Conservation (phyloP, 1,140 invertebrate genomes). For the Philaenus spumarius region DNA sequence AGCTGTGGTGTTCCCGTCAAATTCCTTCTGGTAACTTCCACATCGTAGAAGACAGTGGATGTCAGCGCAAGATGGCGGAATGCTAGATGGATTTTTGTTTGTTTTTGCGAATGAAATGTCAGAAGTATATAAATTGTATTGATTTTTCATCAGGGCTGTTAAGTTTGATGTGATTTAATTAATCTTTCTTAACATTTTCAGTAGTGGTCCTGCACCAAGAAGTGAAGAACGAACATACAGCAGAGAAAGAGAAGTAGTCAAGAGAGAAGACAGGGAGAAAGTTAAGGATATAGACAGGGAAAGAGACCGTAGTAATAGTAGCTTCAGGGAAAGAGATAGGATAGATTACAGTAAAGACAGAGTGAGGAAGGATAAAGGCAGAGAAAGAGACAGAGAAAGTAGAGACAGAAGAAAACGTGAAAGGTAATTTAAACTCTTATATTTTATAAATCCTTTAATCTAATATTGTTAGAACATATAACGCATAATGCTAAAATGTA, state of each 20-base stretch:
- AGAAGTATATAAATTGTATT: not conserved
- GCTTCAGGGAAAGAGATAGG: slow-evolving; percentile 30
- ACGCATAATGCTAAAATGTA: too few relatives aligned
- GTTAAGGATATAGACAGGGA: slow-evolving; percentile 14
- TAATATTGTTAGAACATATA: too few relatives aligned
- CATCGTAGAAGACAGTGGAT: too few relatives aligned
- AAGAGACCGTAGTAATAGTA: slow-evolving; percentile 32
- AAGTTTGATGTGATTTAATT: not conserved
- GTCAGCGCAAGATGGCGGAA: too few relatives aligned
- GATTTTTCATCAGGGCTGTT: not conserved
- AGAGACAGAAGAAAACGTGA: slow-evolving; percentile 6
- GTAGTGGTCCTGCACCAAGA: not conserved
- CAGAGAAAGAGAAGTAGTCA: slow-evolving; percentile 11
- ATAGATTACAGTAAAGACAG: slow-evolving; percentile 15
- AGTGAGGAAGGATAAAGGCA: slow-evolving; percentile 8
- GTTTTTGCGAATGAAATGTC: too few relatives aligned
- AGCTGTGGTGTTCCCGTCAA: too few relatives aligned
- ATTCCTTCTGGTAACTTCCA: too few relatives aligned
- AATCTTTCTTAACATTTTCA: not conserved
- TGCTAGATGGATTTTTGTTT: not conserved
- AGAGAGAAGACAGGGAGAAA: slow-evolving; percentile 20
- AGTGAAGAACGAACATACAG: not conserved
- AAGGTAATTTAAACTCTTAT: slow-evolving; percentile 1
- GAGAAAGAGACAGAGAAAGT: slow-evolving; percentile 12
- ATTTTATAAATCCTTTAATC: not conserved